phyloP scores from a whole-genome alignment of 2,888 invertebrate species.

The Fabriciana adippe region DNA sequence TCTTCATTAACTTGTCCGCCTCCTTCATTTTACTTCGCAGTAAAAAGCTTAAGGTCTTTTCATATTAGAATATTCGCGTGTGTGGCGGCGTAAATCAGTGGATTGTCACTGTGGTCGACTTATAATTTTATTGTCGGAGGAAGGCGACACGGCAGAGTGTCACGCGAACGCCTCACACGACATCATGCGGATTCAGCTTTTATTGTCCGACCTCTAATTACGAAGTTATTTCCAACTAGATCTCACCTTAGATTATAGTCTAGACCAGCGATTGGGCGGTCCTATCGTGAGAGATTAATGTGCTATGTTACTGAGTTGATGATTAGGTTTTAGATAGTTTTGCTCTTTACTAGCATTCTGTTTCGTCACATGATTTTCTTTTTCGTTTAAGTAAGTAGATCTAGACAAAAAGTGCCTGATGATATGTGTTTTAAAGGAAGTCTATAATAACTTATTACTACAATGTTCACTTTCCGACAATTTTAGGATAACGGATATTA shows the following conservation, averaged over 20 bases:
- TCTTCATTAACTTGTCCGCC: slow-evolving; percentile 78
- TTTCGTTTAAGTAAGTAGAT: slow-evolving; percentile 17
- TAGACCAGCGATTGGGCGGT: slow-evolving; percentile 65
- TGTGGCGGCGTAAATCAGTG: slow-evolving; percentile 79
- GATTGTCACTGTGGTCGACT: slow-evolving; percentile 81
- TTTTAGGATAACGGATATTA: too few relatives aligned
- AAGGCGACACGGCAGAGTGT: slow-evolving; percentile 74
- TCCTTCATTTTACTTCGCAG: slow-evolving; percentile 60
- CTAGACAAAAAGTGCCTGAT: too few relatives aligned
- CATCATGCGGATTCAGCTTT: slow-evolving; percentile 67
- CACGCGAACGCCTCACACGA: slow-evolving; percentile 65
- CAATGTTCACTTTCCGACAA: too few relatives aligned
- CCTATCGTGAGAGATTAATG: slow-evolving; percentile 76
- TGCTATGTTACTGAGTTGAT: slow-evolving; percentile 59
- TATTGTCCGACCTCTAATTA: slow-evolving; percentile 75
- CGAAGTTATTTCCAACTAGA: slow-evolving; percentile 68
- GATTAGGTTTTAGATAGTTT: slow-evolving; percentile 61
- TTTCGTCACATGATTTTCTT: neutral
- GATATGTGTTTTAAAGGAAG: too few relatives aligned
- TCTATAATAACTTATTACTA: too few relatives aligned
- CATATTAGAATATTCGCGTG: slow-evolving; percentile 79
- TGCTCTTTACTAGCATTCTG: slow-evolving; percentile 13
- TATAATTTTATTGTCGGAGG: slow-evolving; percentile 82
- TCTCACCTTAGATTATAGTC: slow-evolving; percentile 73
- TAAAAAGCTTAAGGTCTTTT: slow-evolving; percentile 69